Evolutionary conservation across 2,113 vertebrate genomes (phyloP).

Genomic region (Periophthalmus modestus): DNA sequence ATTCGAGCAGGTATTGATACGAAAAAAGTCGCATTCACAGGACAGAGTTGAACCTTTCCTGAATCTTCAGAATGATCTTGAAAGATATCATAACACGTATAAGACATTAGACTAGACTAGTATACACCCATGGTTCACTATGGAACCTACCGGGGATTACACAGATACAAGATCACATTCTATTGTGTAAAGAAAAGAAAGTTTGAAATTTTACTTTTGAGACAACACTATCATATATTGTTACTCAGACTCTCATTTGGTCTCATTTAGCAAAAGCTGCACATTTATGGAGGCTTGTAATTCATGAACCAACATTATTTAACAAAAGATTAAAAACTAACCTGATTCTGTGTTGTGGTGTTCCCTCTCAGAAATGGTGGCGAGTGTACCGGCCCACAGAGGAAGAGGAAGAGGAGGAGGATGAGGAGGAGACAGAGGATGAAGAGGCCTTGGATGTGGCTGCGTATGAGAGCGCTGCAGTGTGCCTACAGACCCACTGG

Average conservation of each 20-base stretch:
- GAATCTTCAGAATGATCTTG: no score
- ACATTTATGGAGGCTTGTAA: not conserved
- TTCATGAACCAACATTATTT: not conserved
- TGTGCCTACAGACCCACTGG: constrained; percentile 86
- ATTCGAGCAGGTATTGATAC: no score
- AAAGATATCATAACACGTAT: no score
- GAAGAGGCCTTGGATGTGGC: constrained; percentile 53
- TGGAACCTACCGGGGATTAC: no score
- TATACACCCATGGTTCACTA: no score
- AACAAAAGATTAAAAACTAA: not conserved
- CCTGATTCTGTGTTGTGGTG: not conserved
- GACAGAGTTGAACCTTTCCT: no score
- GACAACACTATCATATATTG: not conserved
- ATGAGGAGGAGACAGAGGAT: constrained; percentile 51
- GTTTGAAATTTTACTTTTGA: no score
- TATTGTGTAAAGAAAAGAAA: no score
- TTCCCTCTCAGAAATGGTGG: constrained; percentile 84
- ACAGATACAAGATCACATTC: no score
- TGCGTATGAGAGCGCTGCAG: constrained; percentile 74
- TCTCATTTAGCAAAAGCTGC: not conserved
- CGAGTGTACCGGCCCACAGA: constrained; percentile 66
- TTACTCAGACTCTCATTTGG: not conserved
- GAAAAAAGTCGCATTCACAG: no score
- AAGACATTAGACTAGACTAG: no score
- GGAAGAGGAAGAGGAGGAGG: constrained; percentile 32